Evolutionary conservation across 2,888 invertebrate genomes (phyloP).

Genomic region (Craniophora ligustri): DNA sequence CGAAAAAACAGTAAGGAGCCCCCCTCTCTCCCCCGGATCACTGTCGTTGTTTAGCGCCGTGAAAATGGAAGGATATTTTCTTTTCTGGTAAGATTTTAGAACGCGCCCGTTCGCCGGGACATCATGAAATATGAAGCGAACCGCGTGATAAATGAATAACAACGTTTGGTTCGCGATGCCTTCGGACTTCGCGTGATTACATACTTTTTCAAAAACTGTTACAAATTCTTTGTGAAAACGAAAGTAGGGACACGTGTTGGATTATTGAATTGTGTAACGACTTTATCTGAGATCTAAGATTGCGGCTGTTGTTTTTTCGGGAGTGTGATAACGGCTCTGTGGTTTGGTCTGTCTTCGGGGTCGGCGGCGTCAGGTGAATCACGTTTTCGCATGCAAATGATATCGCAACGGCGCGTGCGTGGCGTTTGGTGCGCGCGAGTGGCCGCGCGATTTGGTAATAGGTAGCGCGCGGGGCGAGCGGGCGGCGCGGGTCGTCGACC

Average conservation of each 20-base stretch:
- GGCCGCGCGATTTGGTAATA: slow-evolving; percentile 65
- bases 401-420: slow-evolving; percentile 49
- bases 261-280: slow-evolving; percentile 47
- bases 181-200: slow-evolving; percentile 55
- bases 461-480: slow-evolving; percentile 46
- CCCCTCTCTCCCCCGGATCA: slow-evolving; percentile 49
- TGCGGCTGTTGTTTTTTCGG: slow-evolving; percentile 19
- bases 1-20: slow-evolving; percentile 59
- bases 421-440: slow-evolving; percentile 51
- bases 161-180: slow-evolving; percentile 37
- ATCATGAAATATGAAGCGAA: slow-evolving; percentile 64
- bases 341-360: not conserved
- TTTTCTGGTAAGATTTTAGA: slow-evolving; percentile 60
- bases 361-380: slow-evolving; percentile 55
- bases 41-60: slow-evolving; percentile 60
- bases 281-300: slow-evolving; percentile 44
- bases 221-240: slow-evolving; percentile 40
- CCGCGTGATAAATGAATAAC: slow-evolving; percentile 61
- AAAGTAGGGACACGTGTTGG: slow-evolving; percentile 48
- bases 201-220: slow-evolving; percentile 48
- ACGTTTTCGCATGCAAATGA: slow-evolving; percentile 64
- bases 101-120: slow-evolving; percentile 45
- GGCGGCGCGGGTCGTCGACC: slow-evolving; percentile 66
- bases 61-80: slow-evolving; percentile 61
- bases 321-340: slow-evolving; percentile 28